Evolutionary conservation across 2,113 vertebrate species (phyloP), one percentile per base, ranked within the genome.

Genomic region (Capricornis sumatraensis): DNA sequence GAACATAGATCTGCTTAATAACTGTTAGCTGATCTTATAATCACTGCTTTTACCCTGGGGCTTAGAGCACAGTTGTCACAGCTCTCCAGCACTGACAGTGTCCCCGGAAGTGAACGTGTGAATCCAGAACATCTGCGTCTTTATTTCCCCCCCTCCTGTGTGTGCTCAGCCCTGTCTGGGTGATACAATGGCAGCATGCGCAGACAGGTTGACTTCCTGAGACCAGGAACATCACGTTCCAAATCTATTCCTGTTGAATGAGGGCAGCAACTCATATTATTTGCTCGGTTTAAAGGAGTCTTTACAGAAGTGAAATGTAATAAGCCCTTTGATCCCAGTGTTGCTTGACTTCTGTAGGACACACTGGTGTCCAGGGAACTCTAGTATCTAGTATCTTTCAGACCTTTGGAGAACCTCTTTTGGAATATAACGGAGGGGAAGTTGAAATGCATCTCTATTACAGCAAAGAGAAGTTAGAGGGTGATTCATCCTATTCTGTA

Each of bases 401-500:
- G 85, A 76, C 55, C 74, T 92, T 83, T 62, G 62, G 83, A 86
- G 62, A 92, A 84, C 6, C 62, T 58, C 86, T 88, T 88, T 52
- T 95, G 60, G 45, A 90, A 82, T 93, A 87, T 74, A 87, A 97
- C 97, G 45, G 67, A 94, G n/a, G 27, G 27, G 25, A 33, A 82
- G 58, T 95, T 94, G 45, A 97, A 97, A 95, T 60, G 53, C 64
- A 86, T 53, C 71, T 89, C 87, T 91, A 16, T 81, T 86, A 55
- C 9, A 79, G 93, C 55, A 60, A 60, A 93, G 64, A 95, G 83
- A 94, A 95, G 94, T 90, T 96, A 86, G 23, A 14, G 52, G 58
- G 58, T 97, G 94, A 97, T 64, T 97, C 86, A 95, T 58, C 47
- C 93, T 94, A 14, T 85, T 93, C 85, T 97, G 64, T 33, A 45